phyloP scores from a whole-genome alignment of 2,888 invertebrate genomes.

The Ariolimax columbianus region DNA sequence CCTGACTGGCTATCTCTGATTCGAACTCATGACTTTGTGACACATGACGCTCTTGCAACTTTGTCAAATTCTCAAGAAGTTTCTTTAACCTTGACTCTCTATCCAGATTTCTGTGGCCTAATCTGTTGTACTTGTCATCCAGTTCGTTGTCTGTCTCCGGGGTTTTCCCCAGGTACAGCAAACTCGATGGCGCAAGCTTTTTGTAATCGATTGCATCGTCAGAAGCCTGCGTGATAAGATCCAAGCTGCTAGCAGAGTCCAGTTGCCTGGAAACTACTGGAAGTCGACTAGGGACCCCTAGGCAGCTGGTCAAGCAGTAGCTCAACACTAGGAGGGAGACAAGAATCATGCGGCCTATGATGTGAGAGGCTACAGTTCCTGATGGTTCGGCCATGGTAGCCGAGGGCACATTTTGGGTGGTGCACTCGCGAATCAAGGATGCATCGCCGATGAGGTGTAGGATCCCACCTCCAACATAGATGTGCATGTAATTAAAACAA shows the following conservation, averaged over 20 bases:
- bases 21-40: neutral
- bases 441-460: neutral
- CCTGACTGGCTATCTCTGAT: neutral
- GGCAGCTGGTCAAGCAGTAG: slow-evolving; percentile 41
- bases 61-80: slow-evolving; percentile 20
- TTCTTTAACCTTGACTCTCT: slow-evolving; percentile 1
- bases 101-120: neutral
- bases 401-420: slow-evolving; percentile 55
- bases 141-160: neutral
- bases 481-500: slow-evolving; percentile 22
- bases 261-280: neutral
- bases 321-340: slow-evolving; percentile 21
- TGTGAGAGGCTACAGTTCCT: slow-evolving; percentile 40
- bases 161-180: neutral
- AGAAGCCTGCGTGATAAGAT: neutral
- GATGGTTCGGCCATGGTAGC: slow-evolving; percentile 53
- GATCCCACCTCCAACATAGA: slow-evolving; percentile 25
- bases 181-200: neutral
- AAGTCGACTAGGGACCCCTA: slow-evolving; percentile 12
- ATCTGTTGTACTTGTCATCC: neutral
- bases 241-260: slow-evolving; percentile 14
- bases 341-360: slow-evolving; percentile 41
- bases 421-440: slow-evolving; percentile 25
- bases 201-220: neutral
- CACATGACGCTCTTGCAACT: neutral